Conservation (phyloP, 2,888 invertebrate genomes). For the Drosophila picticornis region DNA sequence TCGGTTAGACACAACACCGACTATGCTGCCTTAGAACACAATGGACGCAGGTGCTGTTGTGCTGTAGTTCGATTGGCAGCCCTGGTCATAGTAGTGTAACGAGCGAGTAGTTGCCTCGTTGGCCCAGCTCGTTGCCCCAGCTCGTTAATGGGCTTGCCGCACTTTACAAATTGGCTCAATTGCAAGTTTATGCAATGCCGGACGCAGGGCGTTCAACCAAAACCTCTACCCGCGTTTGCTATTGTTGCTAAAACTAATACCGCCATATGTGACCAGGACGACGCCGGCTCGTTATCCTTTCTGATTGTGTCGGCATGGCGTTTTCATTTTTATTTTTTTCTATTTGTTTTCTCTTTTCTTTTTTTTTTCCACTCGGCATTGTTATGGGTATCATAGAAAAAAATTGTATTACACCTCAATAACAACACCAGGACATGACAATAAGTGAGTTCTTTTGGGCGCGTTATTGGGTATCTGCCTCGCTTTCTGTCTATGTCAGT, state of each 20-base stretch:
- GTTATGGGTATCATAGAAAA: constrained; percentile 82
- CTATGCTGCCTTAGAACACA: not conserved
- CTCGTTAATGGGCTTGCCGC: constrained; percentile 79
- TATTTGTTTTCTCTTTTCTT: constrained; percentile 25
- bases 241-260: constrained; percentile 75
- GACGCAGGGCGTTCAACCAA: constrained; percentile 5
- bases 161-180: constrained; percentile 85
- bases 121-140: not conserved
- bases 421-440: constrained; percentile 84
- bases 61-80: constrained; percentile 57
- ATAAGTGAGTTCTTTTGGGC: constrained; percentile 65
- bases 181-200: constrained; percentile 84
- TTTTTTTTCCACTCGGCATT: constrained; percentile 47
- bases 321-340: constrained; percentile 39
- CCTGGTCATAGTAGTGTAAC: constrained; percentile 35
- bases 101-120: constrained; percentile 13
- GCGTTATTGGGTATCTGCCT: constrained; percentile 33
- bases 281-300: constrained; percentile 71
- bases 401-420: constrained; percentile 85
- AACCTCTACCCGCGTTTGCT: constrained; percentile 9
- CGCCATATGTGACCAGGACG: constrained; percentile 82
- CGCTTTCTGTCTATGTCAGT: not conserved
- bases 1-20: not conserved
- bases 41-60: constrained; percentile 58
- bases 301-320: constrained; percentile 64